These are phyloP conservation scores for Eurytemora carolleeae DNA, from an alignment of 1,140 invertebrate genomes.

Conservation along the genomic window DNA sequence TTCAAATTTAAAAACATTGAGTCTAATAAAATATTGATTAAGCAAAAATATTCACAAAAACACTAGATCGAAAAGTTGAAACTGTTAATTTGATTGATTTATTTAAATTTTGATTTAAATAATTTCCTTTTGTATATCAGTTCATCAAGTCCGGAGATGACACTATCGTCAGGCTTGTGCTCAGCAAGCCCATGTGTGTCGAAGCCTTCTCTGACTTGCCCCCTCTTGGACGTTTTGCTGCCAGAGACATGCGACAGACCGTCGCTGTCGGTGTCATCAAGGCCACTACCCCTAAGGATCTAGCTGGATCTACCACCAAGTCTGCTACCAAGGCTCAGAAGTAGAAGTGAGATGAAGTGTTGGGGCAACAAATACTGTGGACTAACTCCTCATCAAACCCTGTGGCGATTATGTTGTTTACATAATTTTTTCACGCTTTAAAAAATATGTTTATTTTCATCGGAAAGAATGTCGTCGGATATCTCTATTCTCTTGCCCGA, in stretches of 20 bases:
- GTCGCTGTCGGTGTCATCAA: constrained; percentile 97
- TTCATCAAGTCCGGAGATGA: constrained; percentile 89
- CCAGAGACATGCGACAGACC: constrained; percentile 97
- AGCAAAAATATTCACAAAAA: too few relatives aligned
- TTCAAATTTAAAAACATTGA: too few relatives aligned
- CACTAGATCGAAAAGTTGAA: too few relatives aligned
- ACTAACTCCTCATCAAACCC: not conserved
- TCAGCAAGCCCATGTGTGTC: constrained; percentile 89
- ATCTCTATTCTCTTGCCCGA: not conserved
- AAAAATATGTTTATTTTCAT: constrained; percentile 6
- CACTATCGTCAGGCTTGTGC: constrained; percentile 74
- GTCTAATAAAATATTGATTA: too few relatives aligned
- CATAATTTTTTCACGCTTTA: not conserved
- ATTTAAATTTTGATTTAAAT: too few relatives aligned
- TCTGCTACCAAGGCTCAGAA: constrained; percentile 89
- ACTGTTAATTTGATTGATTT: too few relatives aligned
- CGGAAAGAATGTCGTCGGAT: constrained; percentile 8
- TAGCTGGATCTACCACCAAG: constrained; percentile 82
- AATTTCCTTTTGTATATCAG: too few relatives aligned
- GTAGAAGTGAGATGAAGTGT: constrained; percentile 76
- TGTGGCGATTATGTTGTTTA: not conserved
- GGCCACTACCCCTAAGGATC: constrained; percentile 63
- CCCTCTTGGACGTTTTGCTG: constrained; percentile 90
- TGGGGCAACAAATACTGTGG: not conserved
- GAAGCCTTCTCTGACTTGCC: constrained; percentile 95